Conservation (phyloP, 2,888 invertebrate species). For the Tipula unca region DNA sequence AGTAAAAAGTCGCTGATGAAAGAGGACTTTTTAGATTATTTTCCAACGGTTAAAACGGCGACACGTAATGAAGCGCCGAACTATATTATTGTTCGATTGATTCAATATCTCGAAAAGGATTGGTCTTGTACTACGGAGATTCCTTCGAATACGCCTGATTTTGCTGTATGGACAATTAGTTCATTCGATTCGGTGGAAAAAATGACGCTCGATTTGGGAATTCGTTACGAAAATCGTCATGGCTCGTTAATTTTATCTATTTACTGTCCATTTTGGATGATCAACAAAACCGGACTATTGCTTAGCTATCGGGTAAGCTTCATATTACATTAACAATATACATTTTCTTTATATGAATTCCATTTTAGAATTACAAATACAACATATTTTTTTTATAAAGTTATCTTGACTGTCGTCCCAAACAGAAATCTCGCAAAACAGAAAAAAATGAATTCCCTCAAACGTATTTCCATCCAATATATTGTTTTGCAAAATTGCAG, state of each 20-base stretch:
- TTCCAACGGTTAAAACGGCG: slow-evolving; percentile 65
- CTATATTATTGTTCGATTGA: slow-evolving; percentile 66
- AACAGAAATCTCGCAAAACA: slow-evolving; percentile 72
- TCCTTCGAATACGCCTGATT: slow-evolving; percentile 54
- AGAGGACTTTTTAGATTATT: slow-evolving; percentile 40
- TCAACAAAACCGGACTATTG: slow-evolving; percentile 89
- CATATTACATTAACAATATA: neutral
- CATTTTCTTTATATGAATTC: neutral
- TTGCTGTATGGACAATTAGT: slow-evolving; percentile 80
- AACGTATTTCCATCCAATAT: slow-evolving; percentile 49
- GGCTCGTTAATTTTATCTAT: slow-evolving; percentile 70
- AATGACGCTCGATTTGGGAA: slow-evolving; percentile 75
- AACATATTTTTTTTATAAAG: neutral
- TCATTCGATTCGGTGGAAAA: slow-evolving; percentile 66
- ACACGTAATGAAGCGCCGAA: slow-evolving; percentile 47
- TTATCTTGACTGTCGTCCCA: slow-evolving; percentile 30
- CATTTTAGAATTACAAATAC: neutral
- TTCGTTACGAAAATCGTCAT: slow-evolving; percentile 56
- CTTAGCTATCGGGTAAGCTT: slow-evolving; percentile 77
- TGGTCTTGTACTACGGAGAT: slow-evolving; percentile 79
- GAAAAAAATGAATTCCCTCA: slow-evolving; percentile 59
- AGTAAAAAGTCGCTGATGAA: neutral
- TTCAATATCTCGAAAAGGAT: slow-evolving; percentile 76
- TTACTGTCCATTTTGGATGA: slow-evolving; percentile 98
- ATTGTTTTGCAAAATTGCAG: neutral